Base-by-base conservation (phyloP, 2,888 invertebrate species). In the Agriotes lineatus region DNA sequence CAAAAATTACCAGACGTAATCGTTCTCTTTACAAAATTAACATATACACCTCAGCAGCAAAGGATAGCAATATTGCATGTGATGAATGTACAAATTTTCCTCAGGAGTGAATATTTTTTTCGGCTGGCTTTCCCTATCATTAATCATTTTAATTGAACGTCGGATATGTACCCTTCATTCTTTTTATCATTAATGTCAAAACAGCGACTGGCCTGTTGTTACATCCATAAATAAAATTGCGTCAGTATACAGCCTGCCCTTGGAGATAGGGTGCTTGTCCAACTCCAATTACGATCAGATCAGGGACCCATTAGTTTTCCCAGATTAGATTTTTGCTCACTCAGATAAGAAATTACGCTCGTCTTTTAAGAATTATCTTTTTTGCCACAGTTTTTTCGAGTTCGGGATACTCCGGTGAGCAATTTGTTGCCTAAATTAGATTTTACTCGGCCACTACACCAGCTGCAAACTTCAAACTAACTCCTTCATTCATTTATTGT, bases 271-370 rank as follows among this genome's bases (percentile, higher is more conserved):
- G 18, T 33, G 52, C 50, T 52, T 52, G 52, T 52, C 52, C 33
- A 52, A 52, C 10, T 33, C 33, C 52, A 52, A 52, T 52, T 52
- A 52, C 52, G 52, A 52, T 33, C 30, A 52, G 52, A 52, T 52
- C 52, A 30, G n/a, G 18, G 52, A 33, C 18, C 52, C 52, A 52
- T 52, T 52, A 52, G 33, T 52, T 33, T 52, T 10, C 18, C 22
- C 52, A 52, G 52, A 52, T 52, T 52, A 52, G 52, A 52, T 52
- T 52, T 52, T 52, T 52, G 52, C 33, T 52, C 52, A 33, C 52
- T 33, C 52, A 52, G 33, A 52, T 52, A 52, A 52, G 33, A 52
- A 52, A 52, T 52, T 52, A 52, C 52, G 10, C 14, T 33, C 30
- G 16, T n/a, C 19, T 52, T 33, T 18, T 33, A n/a, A n/a, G 48